Percentiles rank a stretch among this genome's conserved stretches.
Conservation (phyloP, 2,797 vertebrate genomes). For the Gephyroberyx darwinii region DNA sequence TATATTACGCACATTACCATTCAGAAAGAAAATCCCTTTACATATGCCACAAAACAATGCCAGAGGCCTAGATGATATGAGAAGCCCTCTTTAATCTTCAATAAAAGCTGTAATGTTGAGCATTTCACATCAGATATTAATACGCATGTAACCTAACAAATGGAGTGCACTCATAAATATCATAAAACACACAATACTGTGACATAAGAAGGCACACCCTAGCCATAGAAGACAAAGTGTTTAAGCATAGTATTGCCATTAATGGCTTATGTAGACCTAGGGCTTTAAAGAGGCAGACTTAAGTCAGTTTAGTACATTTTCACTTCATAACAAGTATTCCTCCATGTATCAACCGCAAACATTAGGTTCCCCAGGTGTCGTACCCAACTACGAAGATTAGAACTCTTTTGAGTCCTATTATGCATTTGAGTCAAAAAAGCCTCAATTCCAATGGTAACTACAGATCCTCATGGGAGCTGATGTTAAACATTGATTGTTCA, state of each 20-base stretch:
- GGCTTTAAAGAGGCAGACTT: constrained; percentile 8
- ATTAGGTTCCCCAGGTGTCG: too few relatives aligned
- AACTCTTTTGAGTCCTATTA: too few relatives aligned
- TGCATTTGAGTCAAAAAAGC: too few relatives aligned
- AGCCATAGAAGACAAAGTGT: constrained; percentile 25
- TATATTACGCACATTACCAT: constrained; percentile 15
- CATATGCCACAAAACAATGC: neutral
- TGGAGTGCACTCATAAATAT: constrained; percentile 33
- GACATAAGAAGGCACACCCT: constrained; percentile 29
- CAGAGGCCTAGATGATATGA: too few relatives aligned
- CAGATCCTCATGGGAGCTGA: neutral
- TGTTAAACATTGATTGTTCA: neutral
- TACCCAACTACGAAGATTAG: too few relatives aligned
- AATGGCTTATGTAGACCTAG: constrained; percentile 7
- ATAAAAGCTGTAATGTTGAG: constrained; percentile 17
- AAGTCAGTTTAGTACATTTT: neutral
- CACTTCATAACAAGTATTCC: neutral
- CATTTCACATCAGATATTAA: constrained; percentile 16
- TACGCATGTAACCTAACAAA: constrained; percentile 52
- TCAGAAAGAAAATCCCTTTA: neutral
- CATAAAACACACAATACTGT: constrained; percentile 25
- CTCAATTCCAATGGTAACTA: too few relatives aligned
- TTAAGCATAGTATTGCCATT: constrained; percentile 4
- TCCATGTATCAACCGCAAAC: neutral
- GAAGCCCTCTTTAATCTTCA: constrained; percentile 22